Evolutionary conservation across 2,113 vertebrate species (phyloP).

Genomic region (Naja naja): DNA sequence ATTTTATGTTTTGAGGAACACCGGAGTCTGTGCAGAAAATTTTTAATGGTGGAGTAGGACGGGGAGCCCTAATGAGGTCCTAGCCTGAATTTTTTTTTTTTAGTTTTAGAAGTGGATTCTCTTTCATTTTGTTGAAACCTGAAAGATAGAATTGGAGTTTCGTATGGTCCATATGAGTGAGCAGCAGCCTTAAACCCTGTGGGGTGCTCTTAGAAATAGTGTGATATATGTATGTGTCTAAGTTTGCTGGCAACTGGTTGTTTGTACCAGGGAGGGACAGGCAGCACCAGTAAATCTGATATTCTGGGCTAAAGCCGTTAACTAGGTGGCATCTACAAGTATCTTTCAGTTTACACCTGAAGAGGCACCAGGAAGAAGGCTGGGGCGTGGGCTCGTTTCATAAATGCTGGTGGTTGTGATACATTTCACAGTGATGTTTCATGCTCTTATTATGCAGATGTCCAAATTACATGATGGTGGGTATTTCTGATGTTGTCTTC

Average conservation of each 20-base stretch:
- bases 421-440: neutral
- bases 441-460: neutral
- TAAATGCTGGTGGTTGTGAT: neutral
- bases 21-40: slow-evolving; percentile 64
- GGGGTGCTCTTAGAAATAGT: slow-evolving; percentile 42
- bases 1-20: slow-evolving; percentile 71
- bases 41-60: slow-evolving; percentile 47
- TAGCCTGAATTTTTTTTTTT: slow-evolving; percentile 13
- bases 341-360: neutral
- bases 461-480: neutral
- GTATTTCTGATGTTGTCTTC: neutral
- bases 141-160: slow-evolving; percentile 44
- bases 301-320: neutral
- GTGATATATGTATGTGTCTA: slow-evolving; percentile 22
- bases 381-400: neutral
- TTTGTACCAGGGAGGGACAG: slow-evolving; percentile 22
- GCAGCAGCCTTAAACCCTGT: slow-evolving; percentile 63
- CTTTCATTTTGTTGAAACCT: slow-evolving; percentile 17
- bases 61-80: slow-evolving; percentile 47
- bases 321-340: neutral
- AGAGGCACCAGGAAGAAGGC: neutral
- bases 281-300: slow-evolving; percentile 22
- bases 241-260: slow-evolving; percentile 24
- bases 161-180: slow-evolving; percentile 48
- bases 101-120: neutral